A percentile compares a stretch with the other conserved stretches of the same genome.
phyloP scores from a whole-genome alignment of 2,113 vertebrate genomes.

The Rhynchomys soricoides region DNA sequence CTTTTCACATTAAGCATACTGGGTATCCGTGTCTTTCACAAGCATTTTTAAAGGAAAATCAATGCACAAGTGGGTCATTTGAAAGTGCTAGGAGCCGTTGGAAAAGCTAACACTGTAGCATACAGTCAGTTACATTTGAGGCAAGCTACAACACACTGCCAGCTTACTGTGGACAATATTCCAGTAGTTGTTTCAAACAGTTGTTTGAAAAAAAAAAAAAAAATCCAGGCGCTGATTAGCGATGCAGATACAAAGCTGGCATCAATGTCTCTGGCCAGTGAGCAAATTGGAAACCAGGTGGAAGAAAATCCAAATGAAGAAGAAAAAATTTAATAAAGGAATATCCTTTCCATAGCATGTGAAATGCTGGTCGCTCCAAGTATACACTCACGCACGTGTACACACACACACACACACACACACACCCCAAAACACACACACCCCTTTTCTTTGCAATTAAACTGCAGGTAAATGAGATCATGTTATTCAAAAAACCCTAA shows the following conservation, averaged over 20 bases:
- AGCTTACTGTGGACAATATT: conserved; percentile 91
- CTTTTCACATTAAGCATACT: conserved; percentile 92
- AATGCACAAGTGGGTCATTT: conserved; percentile 90
- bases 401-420: conserved; percentile 66
- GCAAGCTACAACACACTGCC: conserved; percentile 91
- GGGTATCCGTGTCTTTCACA: conserved; percentile 89
- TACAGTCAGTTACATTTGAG: conserved; percentile 90
- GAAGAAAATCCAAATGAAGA: conserved; percentile 83
- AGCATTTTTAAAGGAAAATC: conserved; percentile 90
- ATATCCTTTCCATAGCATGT: conserved; percentile 84
- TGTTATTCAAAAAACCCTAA: conserved; percentile 84
- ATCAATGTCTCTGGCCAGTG: conserved; percentile 86
- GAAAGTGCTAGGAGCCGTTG: conserved; percentile 94
- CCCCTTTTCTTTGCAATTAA: conserved; percentile 82
- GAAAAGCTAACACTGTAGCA: conserved; percentile 90
- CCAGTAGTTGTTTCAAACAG: conserved; percentile 92
- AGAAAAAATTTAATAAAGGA: conserved; percentile 83
- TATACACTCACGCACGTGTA: conserved; percentile 58
- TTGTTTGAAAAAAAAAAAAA: conserved; percentile 83
- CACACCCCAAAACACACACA: conserved; percentile 42
- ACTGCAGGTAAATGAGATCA: conserved; percentile 89
- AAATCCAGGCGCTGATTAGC: conserved; percentile 87
- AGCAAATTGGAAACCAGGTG: conserved; percentile 82
- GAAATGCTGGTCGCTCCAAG: conserved; percentile 85
- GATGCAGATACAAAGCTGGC: conserved; percentile 84